Percentiles rank a stretch among this genome's conserved stretches.
These are phyloP conservation scores for Protonemura montana DNA, from an alignment of 2,888 invertebrate species.

Conservation along the genomic window DNA sequence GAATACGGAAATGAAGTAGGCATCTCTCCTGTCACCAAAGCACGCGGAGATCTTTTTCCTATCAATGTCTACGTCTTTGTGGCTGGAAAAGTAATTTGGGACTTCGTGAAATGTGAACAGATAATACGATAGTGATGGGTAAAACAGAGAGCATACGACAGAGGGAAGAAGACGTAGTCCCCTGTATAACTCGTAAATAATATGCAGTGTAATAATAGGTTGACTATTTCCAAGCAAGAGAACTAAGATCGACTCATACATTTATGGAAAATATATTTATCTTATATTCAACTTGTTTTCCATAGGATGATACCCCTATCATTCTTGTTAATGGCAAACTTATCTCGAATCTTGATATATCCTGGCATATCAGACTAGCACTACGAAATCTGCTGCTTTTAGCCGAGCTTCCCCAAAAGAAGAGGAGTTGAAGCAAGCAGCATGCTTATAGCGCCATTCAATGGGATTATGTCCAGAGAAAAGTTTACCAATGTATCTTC, in stretches of 20 bases:
- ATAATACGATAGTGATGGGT: not conserved
- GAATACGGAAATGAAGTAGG: slow-evolving; percentile 23
- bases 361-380: not conserved
- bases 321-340: slow-evolving; percentile 25
- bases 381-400: not conserved
- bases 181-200: not conserved
- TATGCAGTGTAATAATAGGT: not conserved
- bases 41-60: not conserved
- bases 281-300: not conserved
- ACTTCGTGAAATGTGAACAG: not conserved
- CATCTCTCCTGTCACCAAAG: not conserved
- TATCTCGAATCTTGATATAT: slow-evolving; percentile 10
- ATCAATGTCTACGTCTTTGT: not conserved
- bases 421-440: not conserved
- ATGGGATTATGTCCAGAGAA: not conserved
- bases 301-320: not conserved
- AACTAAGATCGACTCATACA: not conserved
- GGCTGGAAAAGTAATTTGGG: not conserved
- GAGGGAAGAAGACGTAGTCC: not conserved
- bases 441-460: not conserved
- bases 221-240: not conserved
- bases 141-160: not conserved
- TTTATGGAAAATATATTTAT: not conserved
- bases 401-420: not conserved
- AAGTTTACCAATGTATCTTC: not conserved